Base-by-base conservation (phyloP, 2,113 vertebrate species). In the Rhipidura dahli region DNA sequence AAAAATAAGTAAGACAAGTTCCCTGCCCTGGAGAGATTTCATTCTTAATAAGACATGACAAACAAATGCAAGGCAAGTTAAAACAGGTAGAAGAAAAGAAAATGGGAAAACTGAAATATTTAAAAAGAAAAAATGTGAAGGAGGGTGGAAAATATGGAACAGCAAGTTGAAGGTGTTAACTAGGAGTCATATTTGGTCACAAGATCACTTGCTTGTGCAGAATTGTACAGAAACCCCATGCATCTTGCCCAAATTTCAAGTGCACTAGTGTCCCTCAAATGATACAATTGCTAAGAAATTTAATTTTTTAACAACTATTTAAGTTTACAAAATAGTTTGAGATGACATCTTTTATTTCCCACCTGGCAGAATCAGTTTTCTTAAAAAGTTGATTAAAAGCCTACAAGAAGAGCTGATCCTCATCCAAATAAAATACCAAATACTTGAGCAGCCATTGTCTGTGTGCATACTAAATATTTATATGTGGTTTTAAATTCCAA, bases 1-100 rank as follows among this genome's bases (percentile, higher is more conserved):
- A 81, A 75, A 95, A 95, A 78, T 65, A 89, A 66, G 35, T 77
- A 73, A 93, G 79, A 86, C 86, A 95, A 44, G 33, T 68, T 92
- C 51, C 15, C 20, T 78, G 35, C 76, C 47, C 77, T 89, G n/a
- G 13, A 87, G 83, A 89, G 68, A 89, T 44, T 90, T 95, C 51
- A 39, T 92, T 89, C 72, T 77, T 90, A 83, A 86, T 77, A 63
- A 73, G 54, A 63, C 13, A 47, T 86, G 66, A 81, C 66, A 86
- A 93, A 88, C 3, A 92, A 88, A 77, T 59, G 8, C 33, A 90
- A 92, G 30, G 8, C 16, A 86, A 77, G 35, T 73, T 73, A 77
- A 80, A 96, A 77, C 20, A 73, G 26, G 39, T 70, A 69, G 28
- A 76, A 85, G 17, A 10, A 71, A 89, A 64, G 8, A 75, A 89